phyloP scores from a whole-genome alignment of 2,113 vertebrate genomes.

The Athene noctua region DNA sequence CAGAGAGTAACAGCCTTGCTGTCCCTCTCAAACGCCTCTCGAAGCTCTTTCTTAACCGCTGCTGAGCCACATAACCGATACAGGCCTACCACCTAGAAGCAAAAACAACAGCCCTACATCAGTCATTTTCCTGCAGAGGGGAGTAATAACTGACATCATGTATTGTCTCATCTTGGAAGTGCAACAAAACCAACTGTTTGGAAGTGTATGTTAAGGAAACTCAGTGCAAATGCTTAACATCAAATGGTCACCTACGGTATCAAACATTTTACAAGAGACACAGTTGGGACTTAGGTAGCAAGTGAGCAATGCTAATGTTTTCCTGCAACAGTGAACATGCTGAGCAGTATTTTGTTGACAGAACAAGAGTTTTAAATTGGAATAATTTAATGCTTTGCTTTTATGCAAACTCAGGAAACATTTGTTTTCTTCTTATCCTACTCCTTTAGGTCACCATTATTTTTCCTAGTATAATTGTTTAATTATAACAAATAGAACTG shows the following conservation, averaged over 20 bases:
- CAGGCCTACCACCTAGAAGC: slow-evolving; percentile 91
- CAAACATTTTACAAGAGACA: not conserved
- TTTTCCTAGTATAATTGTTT: not conserved
- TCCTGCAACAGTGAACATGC: rapidly evolving
- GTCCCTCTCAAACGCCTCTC: slow-evolving; percentile 94
- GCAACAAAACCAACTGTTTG: not conserved
- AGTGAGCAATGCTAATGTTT: rapidly evolving
- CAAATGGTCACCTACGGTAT: rapidly evolving
- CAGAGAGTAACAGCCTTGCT: slow-evolving; percentile 85
- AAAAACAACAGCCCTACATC: not conserved
- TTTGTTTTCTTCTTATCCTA: not conserved
- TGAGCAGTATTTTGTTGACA: not conserved
- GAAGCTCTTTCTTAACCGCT: slow-evolving; percentile 96
- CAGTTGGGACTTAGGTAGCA: rapidly evolving
- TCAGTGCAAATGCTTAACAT: too few relatives aligned
- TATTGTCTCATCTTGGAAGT: not conserved
- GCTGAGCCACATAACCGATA: slow-evolving; percentile 95
- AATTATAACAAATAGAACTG: not conserved
- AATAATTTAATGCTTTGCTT: not conserved
- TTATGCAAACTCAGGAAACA: not conserved
- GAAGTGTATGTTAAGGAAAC: rapidly evolving
- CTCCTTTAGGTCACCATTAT: not conserved
- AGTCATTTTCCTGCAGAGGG: not conserved
- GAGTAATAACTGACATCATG: rapidly evolving
- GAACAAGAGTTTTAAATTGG: not conserved